Evolutionary conservation across 2,888 invertebrate genomes (phyloP).

Genomic region (Halictus ligatus): DNA sequence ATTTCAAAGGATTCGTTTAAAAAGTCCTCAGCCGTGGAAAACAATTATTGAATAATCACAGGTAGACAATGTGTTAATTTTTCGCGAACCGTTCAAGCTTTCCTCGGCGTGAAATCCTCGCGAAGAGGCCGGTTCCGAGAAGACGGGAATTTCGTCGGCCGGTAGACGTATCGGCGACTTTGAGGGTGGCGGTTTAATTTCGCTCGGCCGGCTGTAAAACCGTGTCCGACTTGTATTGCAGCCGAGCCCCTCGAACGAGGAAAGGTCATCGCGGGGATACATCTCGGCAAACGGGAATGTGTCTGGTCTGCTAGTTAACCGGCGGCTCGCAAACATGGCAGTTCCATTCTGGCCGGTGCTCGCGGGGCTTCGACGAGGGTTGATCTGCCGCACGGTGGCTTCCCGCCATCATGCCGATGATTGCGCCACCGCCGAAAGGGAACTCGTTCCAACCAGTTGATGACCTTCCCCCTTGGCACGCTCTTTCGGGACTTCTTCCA

Average conservation of each 20-base stretch:
- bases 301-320: not conserved
- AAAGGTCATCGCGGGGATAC: constrained; percentile 53
- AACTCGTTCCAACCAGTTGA: constrained; percentile 61
- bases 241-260: constrained; percentile 23
- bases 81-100: not conserved
- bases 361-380: constrained; percentile 55
- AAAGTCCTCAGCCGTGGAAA: too few species aligned
- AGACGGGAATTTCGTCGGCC: constrained; percentile 26
- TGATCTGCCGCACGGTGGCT: constrained; percentile 55
- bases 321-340: constrained; percentile 51
- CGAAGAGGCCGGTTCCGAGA: not conserved
- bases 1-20: too few species aligned
- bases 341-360: constrained; percentile 51
- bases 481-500: not conserved
- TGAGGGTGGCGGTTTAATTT: constrained; percentile 73
- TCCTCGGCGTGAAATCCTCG: not conserved
- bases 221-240: constrained; percentile 15
- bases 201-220: constrained; percentile 63
- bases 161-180: constrained; percentile 46
- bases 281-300: constrained; percentile 48
- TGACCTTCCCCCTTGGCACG: constrained; percentile 35
- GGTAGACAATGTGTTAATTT: too few species aligned
- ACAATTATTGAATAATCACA: too few species aligned
- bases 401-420: constrained; percentile 50
- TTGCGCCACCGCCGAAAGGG: constrained; percentile 48